Evolutionary conservation across 2,113 vertebrate species (phyloP), one percentile per base, ranked within the genome.

Genomic region (Onychostruthus taczanowskii): DNA sequence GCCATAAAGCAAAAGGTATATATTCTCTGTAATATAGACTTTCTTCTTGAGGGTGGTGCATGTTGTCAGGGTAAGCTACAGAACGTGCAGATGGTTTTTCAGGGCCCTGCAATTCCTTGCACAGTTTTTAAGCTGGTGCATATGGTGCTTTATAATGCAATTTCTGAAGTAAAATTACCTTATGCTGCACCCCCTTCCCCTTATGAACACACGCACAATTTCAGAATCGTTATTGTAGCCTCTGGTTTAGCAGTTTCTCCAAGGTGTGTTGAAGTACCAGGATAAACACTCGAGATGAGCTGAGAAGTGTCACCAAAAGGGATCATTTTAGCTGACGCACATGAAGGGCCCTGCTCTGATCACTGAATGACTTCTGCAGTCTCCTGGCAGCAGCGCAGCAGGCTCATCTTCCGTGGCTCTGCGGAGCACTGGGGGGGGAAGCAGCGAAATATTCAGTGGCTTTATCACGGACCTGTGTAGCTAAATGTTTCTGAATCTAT

Each of bases 61-160:
- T 97, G 89, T 97, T 95, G 93, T 82, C 84, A 93, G 96, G 93
- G 93, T 97, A 96, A 97, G 91, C 95, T 96, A 53, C 81, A 94
- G 96, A 95, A 95, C 16, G 72, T 92, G 84, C 92, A 93, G 95
- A 58, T 95, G 95, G 91, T 92, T 96, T 96, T 96, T 96, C 94
- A 95, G 96, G 91, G 94, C 94, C 93, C 95, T 94, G 90, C 87
- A 92, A 93, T 78, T 92, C 95, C 96, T 94, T 90, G 94, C 89
- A 96, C 85, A 87, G 80, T 94, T 97, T 95, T 72, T 53, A 77
- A 93, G 73, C 95, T 93, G 83, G 78, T 94, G 85, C 89, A 72
- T 93, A 89, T 86, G 96, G 98, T 97, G 96, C 97, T 98, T 97
- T 96, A 84, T 82, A 95, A 90, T 91, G 90, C 96, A 97, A 96